Base-by-base conservation (phyloP, 2,797 vertebrate species). In the Pipistrellus pygmaeus region DNA sequence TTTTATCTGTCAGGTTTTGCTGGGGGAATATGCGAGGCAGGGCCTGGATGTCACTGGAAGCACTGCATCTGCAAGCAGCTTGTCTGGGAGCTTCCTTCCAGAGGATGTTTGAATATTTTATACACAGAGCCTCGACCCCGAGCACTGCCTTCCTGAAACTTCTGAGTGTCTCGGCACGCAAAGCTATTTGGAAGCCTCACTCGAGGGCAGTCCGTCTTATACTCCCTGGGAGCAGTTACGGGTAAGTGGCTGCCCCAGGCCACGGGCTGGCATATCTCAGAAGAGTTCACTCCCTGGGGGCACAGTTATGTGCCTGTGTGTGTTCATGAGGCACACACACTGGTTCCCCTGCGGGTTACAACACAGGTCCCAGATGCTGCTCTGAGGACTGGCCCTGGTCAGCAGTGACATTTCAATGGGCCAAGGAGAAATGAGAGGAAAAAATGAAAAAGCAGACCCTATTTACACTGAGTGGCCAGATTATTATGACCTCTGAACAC, bases 351-450 rank as follows among this genome's bases (percentile, higher is more conserved):
- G 2, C 1, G 2, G 46, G 15, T 69, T 41, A 9, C 6, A 11
- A 0, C 27, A 15, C 30, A 13, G 3, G n/a, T 27, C 68, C 72
- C n/a, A 17, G 25, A 9, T 18, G 82, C 12, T 30, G 4, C 38
- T 72, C 14, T 86, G 62, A 60, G 32, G 1, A 0, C 53, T 6
- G 7, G 21, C 9, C 0, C 57, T 46, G 11, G 18, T 62, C 46
- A 72, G 53, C 73, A 27, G 0, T 1, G 51, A 48, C 0, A 7
- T 30, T 23, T 38, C 57, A 4, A 0, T 14, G 25, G 15, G 14
- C 90, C 30, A 1, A n/a, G 48, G 76, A 57, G 21, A 25, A 27
- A 20, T 1, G 5, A 21, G 32, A 25, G 38, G 18, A 1, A 13
- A 46, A 41, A 7, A 44, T 3, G 6, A 55, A 46, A 41, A 85